These are phyloP conservation scores for Verasper variegatus DNA, from an alignment of 2,113 vertebrate species.

Conservation along the genomic window DNA sequence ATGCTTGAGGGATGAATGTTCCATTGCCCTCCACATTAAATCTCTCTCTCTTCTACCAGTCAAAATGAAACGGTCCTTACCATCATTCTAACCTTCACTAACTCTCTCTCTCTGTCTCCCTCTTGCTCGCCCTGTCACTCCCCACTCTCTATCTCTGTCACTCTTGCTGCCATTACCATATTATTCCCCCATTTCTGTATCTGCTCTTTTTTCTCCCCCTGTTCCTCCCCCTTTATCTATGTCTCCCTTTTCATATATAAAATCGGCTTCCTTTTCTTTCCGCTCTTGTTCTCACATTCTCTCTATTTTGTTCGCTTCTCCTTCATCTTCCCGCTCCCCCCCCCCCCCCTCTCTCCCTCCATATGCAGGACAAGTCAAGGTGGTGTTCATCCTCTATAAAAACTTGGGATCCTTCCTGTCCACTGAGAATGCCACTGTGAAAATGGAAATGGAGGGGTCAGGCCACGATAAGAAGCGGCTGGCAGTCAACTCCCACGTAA, in stretches of 20 bases:
- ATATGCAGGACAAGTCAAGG: constrained; percentile 90
- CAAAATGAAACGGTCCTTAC: constrained; percentile 84
- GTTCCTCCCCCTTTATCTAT: constrained; percentile 25
- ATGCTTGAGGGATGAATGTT: constrained; percentile 83
- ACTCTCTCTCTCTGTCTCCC: constrained; percentile 73
- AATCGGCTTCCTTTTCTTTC: constrained; percentile 11
- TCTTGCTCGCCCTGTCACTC: constrained; percentile 69
- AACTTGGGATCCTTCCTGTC: constrained; percentile 92
- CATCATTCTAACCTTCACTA: constrained; percentile 83
- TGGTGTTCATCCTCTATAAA: constrained; percentile 93
- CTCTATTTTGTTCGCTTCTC: constrained; percentile 1
- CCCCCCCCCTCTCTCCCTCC: constrained; percentile 3
- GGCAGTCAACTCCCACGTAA: constrained; percentile 92
- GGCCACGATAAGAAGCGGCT: constrained; percentile 78
- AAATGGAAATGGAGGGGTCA: constrained; percentile 85
- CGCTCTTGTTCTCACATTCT: background rate
- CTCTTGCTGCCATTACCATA: constrained; percentile 63
- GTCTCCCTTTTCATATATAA: constrained; percentile 27
- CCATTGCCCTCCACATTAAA: constrained; percentile 83
- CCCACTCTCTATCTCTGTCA: constrained; percentile 64
- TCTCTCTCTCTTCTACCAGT: constrained; percentile 77
- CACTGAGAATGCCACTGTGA: constrained; percentile 92
- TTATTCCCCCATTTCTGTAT: constrained; percentile 64
- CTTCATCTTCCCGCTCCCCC: too few species aligned
- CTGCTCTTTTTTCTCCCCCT: constrained; percentile 2